A percentile compares a stretch with the other conserved stretches of the same genome.
Conservation (phyloP, 2,888 invertebrate genomes). For the Drosophila anomelani region DNA sequence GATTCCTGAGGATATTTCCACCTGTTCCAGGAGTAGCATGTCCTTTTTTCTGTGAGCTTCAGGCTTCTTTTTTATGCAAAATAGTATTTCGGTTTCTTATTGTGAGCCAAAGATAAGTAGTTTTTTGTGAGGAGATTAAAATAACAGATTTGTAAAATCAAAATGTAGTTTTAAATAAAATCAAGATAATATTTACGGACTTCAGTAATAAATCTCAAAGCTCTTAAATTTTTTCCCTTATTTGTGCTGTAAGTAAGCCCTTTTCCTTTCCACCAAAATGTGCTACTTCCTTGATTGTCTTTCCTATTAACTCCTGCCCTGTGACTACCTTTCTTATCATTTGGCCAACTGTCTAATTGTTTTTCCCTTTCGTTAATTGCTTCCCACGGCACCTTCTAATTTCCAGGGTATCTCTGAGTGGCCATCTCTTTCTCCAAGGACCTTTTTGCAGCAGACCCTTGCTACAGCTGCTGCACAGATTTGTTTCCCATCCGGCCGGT, state of each 20-base stretch:
- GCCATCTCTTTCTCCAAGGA: conserved; percentile 31
- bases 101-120: background rate
- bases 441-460: conserved; percentile 4
- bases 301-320: conserved; percentile 1
- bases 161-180: background rate
- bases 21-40: conserved; percentile 6
- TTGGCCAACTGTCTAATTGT: conserved; percentile 21
- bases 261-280: too few species aligned
- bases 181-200: background rate
- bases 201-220: background rate
- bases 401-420: conserved; percentile 41
- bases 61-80: conserved; percentile 5
- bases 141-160: background rate
- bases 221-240: background rate
- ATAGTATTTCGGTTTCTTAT: conserved; percentile 14
- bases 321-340: conserved; percentile 1
- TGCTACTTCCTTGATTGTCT: background rate
- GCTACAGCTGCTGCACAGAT: conserved; percentile 23
- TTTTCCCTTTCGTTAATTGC: conserved; percentile 20
- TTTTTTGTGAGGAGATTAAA: background rate
- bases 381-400: conserved; percentile 16
- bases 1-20: background rate
- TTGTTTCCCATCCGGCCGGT: conserved; percentile 20
- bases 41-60: conserved; percentile 18
- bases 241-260: background rate